A percentile compares a stretch with the other conserved stretches of the same genome.
Conservation (phyloP, 2,113 vertebrate species). For the Laticauda laticaudata region DNA sequence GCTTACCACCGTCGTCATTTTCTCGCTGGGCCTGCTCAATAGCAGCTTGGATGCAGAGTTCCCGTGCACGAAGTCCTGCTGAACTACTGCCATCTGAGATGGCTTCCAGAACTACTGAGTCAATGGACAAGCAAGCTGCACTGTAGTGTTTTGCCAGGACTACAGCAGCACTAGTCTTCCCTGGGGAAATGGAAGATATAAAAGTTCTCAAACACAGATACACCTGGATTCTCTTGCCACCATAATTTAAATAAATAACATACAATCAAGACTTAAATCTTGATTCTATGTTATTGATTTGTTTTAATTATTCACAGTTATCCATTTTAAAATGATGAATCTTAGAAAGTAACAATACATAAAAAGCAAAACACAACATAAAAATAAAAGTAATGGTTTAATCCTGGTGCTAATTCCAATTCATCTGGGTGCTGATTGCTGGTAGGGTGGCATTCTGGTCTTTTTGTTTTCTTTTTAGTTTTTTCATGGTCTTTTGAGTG, state of each 20-base stretch:
- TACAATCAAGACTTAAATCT: neutral
- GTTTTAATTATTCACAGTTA: neutral
- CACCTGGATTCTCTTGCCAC: too few relatives aligned
- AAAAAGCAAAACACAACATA: neutral
- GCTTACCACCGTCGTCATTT: slow-evolving; percentile 68
- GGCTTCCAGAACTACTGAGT: slow-evolving; percentile 77
- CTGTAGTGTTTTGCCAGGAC: slow-evolving; percentile 74
- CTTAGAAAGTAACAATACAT: neutral
- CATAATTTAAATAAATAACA: too few relatives aligned
- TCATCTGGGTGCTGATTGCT: too few relatives aligned
- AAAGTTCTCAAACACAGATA: neutral
- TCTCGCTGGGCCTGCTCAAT: slow-evolving; percentile 60
- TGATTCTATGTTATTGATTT: neutral
- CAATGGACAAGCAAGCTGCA: slow-evolving; percentile 71
- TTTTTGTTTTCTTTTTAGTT: too few relatives aligned
- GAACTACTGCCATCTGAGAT: slow-evolving; percentile 63
- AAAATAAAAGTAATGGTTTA: neutral
- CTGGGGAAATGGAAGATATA: slow-evolving; percentile 59
- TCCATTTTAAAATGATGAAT: neutral
- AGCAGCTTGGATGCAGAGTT: slow-evolving; percentile 73
- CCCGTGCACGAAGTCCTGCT: slow-evolving; percentile 65
- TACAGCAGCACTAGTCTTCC: slow-evolving; percentile 67
- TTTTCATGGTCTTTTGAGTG: too few relatives aligned
- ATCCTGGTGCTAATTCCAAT: neutral
- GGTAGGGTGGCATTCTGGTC: too few relatives aligned